phyloP scores from a whole-genome alignment of 1,140 invertebrate species.

The Portunus trituberculatus region DNA sequence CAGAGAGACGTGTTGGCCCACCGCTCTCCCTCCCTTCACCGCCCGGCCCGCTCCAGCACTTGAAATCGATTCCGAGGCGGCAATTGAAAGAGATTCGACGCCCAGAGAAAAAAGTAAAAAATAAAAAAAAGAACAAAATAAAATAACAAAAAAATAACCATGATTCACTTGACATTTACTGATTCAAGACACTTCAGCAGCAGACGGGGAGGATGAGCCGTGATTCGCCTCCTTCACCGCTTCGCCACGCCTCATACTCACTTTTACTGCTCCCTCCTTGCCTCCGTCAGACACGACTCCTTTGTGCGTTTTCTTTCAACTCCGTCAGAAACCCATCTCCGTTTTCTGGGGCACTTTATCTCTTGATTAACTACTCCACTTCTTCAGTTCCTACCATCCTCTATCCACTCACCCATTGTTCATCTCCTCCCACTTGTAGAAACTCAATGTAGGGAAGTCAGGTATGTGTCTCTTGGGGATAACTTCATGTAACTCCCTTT shows the following conservation, averaged over 20 bases:
- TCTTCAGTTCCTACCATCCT: too few relatives aligned
- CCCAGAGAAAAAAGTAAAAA: neutral
- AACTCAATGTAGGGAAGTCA: too few relatives aligned
- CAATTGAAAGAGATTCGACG: slow-evolving; percentile 21
- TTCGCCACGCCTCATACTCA: neutral
- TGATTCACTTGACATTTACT: slow-evolving; percentile 9
- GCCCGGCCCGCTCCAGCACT: neutral
- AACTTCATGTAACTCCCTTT: too few relatives aligned
- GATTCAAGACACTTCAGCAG: neutral
- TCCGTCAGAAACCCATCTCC: too few relatives aligned
- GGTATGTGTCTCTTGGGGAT: too few relatives aligned
- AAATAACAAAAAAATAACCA: neutral
- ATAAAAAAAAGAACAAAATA: too few relatives aligned
- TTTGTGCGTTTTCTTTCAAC: too few relatives aligned
- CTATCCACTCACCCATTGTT: too few relatives aligned
- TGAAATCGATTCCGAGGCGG: slow-evolving; percentile 8
- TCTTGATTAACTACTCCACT: too few relatives aligned
- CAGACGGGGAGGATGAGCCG: neutral
- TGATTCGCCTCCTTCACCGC: neutral
- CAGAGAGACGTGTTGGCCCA: neutral
- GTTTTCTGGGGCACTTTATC: too few relatives aligned
- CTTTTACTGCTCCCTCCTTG: neutral
- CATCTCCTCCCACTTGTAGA: too few relatives aligned
- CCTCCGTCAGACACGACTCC: neutral
- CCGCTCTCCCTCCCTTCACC: neutral